phyloP scores from a whole-genome alignment of 2,113 vertebrate species.

The Nettapus auritus region DNA sequence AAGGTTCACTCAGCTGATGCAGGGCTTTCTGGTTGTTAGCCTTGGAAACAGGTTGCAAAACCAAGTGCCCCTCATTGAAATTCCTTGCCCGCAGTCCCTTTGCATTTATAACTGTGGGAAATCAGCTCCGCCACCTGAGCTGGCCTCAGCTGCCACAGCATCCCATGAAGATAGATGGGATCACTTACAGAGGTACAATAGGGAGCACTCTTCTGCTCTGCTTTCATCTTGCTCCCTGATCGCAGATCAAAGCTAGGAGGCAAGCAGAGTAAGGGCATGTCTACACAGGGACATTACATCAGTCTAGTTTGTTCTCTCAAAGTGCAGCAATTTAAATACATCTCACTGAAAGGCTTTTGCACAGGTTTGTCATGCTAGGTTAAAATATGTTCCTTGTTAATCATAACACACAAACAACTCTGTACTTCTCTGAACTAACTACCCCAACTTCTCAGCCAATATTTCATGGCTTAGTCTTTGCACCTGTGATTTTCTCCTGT shows the following conservation, averaged over 20 bases:
- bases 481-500: neutral
- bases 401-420: conserved; percentile 27
- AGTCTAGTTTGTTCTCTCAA: conserved; percentile 32
- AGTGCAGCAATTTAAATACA: conserved; percentile 35
- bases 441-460: neutral
- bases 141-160: conserved; percentile 33
- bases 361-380: neutral
- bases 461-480: neutral
- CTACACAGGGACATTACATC: neutral
- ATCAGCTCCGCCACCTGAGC: conserved; percentile 42
- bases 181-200: conserved; percentile 41
- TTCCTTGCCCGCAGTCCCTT: neutral
- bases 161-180: conserved; percentile 63
- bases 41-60: conserved; percentile 4
- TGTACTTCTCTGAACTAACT: neutral
- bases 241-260: conserved; percentile 46
- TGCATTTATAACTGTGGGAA: conserved; percentile 58
- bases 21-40: neutral
- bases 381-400: conserved; percentile 46
- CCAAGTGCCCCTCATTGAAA: conserved; percentile 38
- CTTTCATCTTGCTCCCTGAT: conserved; percentile 38
- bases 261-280: conserved; percentile 43
- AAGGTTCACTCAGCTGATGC: neutral
- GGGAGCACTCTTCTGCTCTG: conserved; percentile 46
- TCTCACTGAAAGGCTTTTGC: neutral